phyloP scores from a whole-genome alignment of 2,113 vertebrate genomes.

The Gymnarchus niloticus region DNA sequence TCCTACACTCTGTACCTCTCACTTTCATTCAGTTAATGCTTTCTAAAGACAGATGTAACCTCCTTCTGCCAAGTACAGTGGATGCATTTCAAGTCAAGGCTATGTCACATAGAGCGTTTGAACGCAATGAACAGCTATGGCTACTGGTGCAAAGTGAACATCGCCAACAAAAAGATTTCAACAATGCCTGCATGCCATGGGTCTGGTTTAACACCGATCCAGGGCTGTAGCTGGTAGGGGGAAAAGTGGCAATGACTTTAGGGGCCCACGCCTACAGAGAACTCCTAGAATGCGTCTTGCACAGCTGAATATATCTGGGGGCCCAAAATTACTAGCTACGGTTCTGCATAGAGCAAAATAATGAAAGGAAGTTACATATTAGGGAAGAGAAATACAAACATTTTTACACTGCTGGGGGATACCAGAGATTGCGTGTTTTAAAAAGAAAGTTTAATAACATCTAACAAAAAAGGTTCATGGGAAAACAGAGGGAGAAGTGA shows the following conservation, averaged over 20 bases:
- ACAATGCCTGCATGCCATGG: not conserved
- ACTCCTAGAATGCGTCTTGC: too few species aligned
- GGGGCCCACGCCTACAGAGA: too few species aligned
- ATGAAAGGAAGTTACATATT: not conserved
- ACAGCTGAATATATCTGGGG: too few species aligned
- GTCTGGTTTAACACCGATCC: not conserved
- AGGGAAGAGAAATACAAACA: not conserved
- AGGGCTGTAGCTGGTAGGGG: too few species aligned
- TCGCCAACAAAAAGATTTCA: not conserved
- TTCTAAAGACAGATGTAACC: not conserved
- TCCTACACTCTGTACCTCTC: not conserved
- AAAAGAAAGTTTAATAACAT: slow-evolving; percentile 1
- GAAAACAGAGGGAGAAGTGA: not conserved
- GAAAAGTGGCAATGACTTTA: too few species aligned
- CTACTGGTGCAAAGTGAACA: not conserved
- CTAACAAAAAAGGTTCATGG: not conserved
- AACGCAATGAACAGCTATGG: not conserved
- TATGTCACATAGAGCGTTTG: not conserved
- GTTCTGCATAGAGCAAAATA: not conserved
- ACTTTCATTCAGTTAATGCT: not conserved
- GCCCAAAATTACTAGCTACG: too few species aligned
- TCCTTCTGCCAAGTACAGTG: not conserved
- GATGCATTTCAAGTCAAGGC: not conserved
- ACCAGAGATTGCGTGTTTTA: not conserved
- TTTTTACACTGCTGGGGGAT: not conserved